Evolutionary conservation across 2,113 vertebrate genomes (phyloP), one percentile per base, ranked within the genome.

Genomic region (Sterna hirundo): DNA sequence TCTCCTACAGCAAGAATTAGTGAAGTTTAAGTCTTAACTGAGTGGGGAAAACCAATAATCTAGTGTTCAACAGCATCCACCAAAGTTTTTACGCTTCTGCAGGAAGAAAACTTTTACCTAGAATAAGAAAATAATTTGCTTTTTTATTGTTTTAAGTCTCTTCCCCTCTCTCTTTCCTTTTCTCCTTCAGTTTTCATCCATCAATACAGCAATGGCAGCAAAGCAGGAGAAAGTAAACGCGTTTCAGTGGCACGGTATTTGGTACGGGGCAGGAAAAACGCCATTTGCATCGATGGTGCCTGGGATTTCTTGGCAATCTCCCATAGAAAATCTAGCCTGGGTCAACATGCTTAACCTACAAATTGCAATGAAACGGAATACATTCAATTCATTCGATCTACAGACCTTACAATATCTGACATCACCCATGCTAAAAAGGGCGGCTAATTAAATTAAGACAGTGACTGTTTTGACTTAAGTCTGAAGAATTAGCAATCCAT

Each of bases 341-440:
- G 90, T 94, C 93, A 94, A 60, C 16, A 22, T 42, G 72, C 78
- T 95, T 95, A 91, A 93, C 92, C 82, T 89, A 23, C 49, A 83
- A 82, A 91, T 90, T 83, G 44, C 85, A 72, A 90, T 69, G 15
- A 79, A 94, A 93, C 1, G 4, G 65, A 94, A 97, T 29, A 54
- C 77, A 40, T 83, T 90, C 78, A 85, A 90, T 52, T 36, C 2
- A 1, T 93, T 96, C 2, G 3, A 93, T 93, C 75, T n/a, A 14
- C 58, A 95, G 90, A 85, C 75, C 66, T 93, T 88, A 21, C 22
- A 85, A 36, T 57, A 79, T 57, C 91, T 95, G 86, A 91, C 91
- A 95, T 91, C 74, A 84, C 10, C 81, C 60, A n/a, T 38, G 70
- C 71, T 95, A 93, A 89, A 80, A 85, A 66, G 5, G 34, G 29